Evolutionary conservation across 2,888 invertebrate genomes (phyloP).

Genomic region (Hermodice carunculata): DNA sequence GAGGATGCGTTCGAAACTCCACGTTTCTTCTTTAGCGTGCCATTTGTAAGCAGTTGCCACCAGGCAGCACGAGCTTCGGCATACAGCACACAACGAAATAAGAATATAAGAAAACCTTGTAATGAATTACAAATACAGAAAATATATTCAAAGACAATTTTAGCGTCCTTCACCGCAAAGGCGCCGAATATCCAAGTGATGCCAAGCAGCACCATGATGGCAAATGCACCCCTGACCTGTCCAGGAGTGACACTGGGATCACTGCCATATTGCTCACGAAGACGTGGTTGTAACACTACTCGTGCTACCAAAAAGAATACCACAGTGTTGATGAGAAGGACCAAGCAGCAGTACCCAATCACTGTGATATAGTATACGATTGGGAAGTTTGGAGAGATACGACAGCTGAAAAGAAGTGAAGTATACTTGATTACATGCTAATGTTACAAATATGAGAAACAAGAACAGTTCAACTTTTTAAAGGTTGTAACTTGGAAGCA

Average conservation of each 20-base stretch:
- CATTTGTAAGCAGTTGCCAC: constrained; percentile 4
- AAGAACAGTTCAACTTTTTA: no score
- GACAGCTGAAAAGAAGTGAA: constrained; percentile 13
- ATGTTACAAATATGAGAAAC: no score
- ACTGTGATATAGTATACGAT: constrained; percentile 13
- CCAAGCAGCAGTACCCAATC: constrained; percentile 15
- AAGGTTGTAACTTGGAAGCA: no score
- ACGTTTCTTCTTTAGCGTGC: constrained; percentile 4
- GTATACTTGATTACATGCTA: constrained; percentile 11
- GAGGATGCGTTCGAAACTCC: no score
- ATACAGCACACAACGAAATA: constrained; percentile 8
- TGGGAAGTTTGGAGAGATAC: constrained; percentile 3
- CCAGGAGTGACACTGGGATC: constrained; percentile 37
- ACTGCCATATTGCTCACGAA: constrained; percentile 30
- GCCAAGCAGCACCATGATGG: constrained; percentile 61
- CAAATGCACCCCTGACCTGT: constrained; percentile 61
- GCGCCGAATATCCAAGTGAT: constrained; percentile 66
- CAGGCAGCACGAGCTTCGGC: constrained; percentile 13
- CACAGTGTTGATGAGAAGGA: constrained; percentile 3
- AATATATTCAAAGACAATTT: constrained; percentile 57
- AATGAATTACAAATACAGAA: constrained; percentile 55
- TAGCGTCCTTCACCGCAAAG: constrained; percentile 58
- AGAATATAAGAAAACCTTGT: constrained; percentile 1
- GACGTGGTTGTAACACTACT: no score
- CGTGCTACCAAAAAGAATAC: no score